Conservation (phyloP, 2,113 vertebrate species). For the Enhydra lutris region DNA sequence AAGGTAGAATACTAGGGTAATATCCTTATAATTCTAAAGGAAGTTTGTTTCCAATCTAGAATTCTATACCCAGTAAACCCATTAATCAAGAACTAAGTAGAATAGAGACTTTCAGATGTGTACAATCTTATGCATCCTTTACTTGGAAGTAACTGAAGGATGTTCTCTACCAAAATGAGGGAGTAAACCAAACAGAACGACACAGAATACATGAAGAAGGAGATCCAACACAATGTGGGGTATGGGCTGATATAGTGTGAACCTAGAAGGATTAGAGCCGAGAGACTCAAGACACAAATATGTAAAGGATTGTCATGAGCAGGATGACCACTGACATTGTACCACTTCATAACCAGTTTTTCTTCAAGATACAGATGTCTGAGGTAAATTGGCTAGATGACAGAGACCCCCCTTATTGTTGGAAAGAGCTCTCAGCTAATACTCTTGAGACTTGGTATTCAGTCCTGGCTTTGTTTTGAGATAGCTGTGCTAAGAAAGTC, state of each 20-base stretch:
- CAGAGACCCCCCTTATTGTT: background rate
- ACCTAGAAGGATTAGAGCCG: background rate
- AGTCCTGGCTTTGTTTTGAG: background rate
- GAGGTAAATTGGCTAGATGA: background rate
- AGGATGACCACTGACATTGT: background rate
- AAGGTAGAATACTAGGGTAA: background rate
- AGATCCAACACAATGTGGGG: background rate
- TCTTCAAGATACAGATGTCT: background rate
- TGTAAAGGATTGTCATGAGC: background rate
- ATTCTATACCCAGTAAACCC: background rate
- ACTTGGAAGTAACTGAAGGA: background rate
- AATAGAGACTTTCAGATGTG: conserved; percentile 8
- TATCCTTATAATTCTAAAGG: conserved; percentile 14
- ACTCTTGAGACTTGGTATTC: background rate
- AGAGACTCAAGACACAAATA: background rate
- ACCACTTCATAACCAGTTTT: conserved; percentile 3
- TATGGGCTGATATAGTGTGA: background rate
- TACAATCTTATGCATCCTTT: background rate
- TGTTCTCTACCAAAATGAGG: background rate
- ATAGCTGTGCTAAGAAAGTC: background rate
- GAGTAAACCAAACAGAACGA: background rate
- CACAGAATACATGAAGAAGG: background rate
- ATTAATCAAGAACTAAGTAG: background rate
- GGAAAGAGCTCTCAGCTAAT: background rate
- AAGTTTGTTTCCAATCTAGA: conserved; percentile 24